Base-by-base conservation (phyloP, 2,113 vertebrate genomes). In the Anas platyrhynchos region DNA sequence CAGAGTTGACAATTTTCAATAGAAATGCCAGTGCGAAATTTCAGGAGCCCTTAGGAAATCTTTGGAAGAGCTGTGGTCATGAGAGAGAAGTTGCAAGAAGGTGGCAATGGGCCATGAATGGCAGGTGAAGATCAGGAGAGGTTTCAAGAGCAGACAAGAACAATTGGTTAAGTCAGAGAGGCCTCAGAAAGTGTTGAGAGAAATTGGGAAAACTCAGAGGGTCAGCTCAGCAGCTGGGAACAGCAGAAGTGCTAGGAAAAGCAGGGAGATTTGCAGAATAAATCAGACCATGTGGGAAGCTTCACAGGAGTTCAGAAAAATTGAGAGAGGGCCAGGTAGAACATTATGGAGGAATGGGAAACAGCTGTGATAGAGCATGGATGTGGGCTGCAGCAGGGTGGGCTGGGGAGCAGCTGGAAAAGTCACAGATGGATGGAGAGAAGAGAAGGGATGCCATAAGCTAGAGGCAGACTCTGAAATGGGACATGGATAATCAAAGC, bases 271-370 rank as follows among this genome's bases (percentile, higher is more conserved):
- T 66, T 82, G 88, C 65, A 95, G 73, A 95, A 88, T 95, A 89
- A 93, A 94, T 81, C 48, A 91, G 77, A 96, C 74, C 71, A 23
- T 97, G 92, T 95, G 94, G 88, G 93, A 97, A 95, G 92, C 77
- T 92, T 97, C 94, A 96, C 58, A 50, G 77, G 80, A 96, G 92
- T 93, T 93, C 88, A 94, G 81, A 89, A 96, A 96, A 94, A 55
- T 94, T 96, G 94, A 96, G 80, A 96, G 88, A 80, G 88, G 93
- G 94, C 93, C 93, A 97, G 92, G 90, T 95, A 78, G 83, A 96
- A 95, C 90, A 93, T 95, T 96, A 92, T 13, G 17, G 93, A 89
- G 78, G 86, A 96, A 97, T 97, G 90, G 94, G 88, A 94, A 96
- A 96, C 94, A 97, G 93, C 93, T 97, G 94, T 92, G 90, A 93